Base-by-base conservation (phyloP, 2,797 vertebrate genomes). In the Potorous gilbertii region DNA sequence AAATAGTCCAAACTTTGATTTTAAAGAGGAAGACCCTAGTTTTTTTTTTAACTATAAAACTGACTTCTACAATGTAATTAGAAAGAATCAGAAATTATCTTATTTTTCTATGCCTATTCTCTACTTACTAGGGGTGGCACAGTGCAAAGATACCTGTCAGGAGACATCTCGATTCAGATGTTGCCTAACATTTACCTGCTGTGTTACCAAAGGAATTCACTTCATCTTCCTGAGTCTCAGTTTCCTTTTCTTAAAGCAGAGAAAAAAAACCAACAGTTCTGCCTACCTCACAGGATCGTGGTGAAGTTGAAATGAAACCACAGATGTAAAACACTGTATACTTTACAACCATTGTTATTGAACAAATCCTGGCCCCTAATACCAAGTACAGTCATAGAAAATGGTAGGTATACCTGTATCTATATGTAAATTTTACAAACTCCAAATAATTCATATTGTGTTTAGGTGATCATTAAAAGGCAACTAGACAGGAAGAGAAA, bases 401-500 rank as follows among this genome's bases (percentile, higher is more conserved):
- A 62, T 4, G n/a, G 57, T 31, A 31, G 2, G 29, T 11, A 62
- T 31, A 62, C 13, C 29, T 62, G 13, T 62, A 62, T 62, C 56
- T 59, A 59, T 8, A 91, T n/a, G 34, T 62, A 56, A 91, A 93
- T 91, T 62, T 74, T 52, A 93, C 56, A 93, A 92, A 95, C 94
- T 10, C 93, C 92, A n/a, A 5, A 74, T n/a, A 93, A 81, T 93
- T 95, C 94, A 46, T 52, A 66, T 18, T 91, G 4, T 55, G 91
- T 74, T 46, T 3, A 96, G 28, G 27, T 89, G 27, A 95, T 93
- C 50, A 55, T 29, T 95, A 50, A 54, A 5, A 14, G 81, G 31
- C 18, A 74, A 74, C 34, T 74, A 6, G 16, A 21, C 0, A 74
- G 18, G n/a, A 40, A 40, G 21, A 74, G 66, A 74, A 74, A 74